Percentiles rank a stretch among this genome's conserved stretches.
phyloP scores from a whole-genome alignment of 2,888 invertebrate genomes.

The Zhuqinia jingwanae region DNA sequence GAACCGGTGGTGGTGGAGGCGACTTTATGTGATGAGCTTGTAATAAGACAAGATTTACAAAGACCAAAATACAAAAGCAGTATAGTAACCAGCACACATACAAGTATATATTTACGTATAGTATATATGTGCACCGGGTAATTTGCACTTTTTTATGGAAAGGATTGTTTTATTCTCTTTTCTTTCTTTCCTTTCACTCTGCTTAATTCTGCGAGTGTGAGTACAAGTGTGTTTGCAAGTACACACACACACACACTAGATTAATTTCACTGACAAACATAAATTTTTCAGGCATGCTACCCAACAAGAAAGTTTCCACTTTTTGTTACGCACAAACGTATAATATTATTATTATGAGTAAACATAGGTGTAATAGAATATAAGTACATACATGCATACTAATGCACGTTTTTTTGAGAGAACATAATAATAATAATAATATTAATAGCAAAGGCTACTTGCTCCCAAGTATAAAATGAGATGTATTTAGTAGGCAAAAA shows the following conservation, averaged over 20 bases:
- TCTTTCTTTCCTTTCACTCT: conserved; percentile 1
- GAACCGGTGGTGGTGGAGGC: conserved; percentile 54
- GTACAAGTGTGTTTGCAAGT: not conserved
- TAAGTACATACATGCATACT: too few species aligned
- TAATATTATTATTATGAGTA: not conserved
- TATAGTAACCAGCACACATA: not conserved
- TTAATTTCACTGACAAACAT: conserved; percentile 49
- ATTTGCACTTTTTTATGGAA: conserved; percentile 61
- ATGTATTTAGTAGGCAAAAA: too few species aligned
- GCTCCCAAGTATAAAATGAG: too few species aligned
- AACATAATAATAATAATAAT: not conserved
- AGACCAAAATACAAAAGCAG: conserved; percentile 20
- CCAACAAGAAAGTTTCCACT: too few species aligned
- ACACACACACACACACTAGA: not conserved
- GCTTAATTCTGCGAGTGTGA: not conserved
- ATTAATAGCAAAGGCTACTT: not conserved
- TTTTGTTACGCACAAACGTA: not conserved
- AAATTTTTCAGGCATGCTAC: too few species aligned
- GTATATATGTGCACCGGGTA: conserved; percentile 33
- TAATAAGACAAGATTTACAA: conserved; percentile 73
- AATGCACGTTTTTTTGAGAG: too few species aligned
- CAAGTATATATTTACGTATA: conserved; percentile 5
- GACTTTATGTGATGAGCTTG: conserved; percentile 69
- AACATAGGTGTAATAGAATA: too few species aligned
- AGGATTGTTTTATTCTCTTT: conserved; percentile 22